Evolutionary conservation across 1,140 invertebrate species (phyloP), one percentile per base, ranked within the genome.

Genomic region (Drosophila parvula): DNA sequence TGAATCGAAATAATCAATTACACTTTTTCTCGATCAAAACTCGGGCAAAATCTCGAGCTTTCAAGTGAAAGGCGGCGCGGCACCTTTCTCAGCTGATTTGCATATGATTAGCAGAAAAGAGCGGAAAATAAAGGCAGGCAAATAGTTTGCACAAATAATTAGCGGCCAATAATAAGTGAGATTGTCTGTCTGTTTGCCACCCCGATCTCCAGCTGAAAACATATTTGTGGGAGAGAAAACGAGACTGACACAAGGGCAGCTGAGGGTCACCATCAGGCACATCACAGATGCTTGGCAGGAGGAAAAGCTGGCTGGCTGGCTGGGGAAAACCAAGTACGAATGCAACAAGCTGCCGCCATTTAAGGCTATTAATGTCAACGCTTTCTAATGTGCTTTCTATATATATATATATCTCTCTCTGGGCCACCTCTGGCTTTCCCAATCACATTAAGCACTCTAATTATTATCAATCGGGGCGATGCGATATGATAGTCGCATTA

Each of bases 301-400:
- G 59, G 30, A 60, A 50, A 38, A 63, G 59, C 32, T 10, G 12
- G 18, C 34, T 4, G 1, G 14, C n/a, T n/a, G 47, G 32, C 8
- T 9, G 22, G 14, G 40, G 14, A 50, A 74, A 62, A 14, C 10
- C 22, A 32, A 50, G 60, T 43, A 50, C 59, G 55, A 74, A 48
- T 57, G 71, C 58, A 56, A 38, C 32, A 41, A 70, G 44, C 38
- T 16, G 36, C n/a, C 18, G 28, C 47, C 55, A 67, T 68, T 76
- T 76, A 68, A 77, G 74, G 55, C 62, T 43, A 76, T 76, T 76
- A 63, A 55, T 76, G 71, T 75, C 71, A 65, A 76, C 74, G 71
- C 74, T 76, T 76, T 76, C 74, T 74, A 69, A 70, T 70, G 51
- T 38, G 51, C 51, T 55, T 55, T 55, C 51, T 38, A 55, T 30